Percentiles rank a stretch among this genome's conserved stretches.
These are phyloP conservation scores for Cuculus canorus DNA, from an alignment of 2,797 vertebrate genomes.

Conservation along the genomic window DNA sequence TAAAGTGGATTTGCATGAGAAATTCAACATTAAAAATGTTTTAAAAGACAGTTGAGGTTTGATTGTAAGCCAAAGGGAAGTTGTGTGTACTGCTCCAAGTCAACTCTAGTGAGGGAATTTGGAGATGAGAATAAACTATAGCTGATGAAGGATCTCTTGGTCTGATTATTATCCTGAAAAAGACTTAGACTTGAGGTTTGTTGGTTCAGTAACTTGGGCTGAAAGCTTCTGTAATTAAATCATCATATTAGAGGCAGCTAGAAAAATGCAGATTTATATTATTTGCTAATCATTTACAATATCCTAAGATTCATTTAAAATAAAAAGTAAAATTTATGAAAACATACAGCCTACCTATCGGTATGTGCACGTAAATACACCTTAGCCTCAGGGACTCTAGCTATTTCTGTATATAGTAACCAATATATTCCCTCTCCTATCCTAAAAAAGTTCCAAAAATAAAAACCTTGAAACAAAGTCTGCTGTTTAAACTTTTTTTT, in stretches of 20 bases:
- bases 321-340: not conserved
- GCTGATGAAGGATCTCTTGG: not conserved
- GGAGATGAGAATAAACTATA: slow-evolving; percentile 1
- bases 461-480: not conserved
- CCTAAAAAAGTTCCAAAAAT: not conserved
- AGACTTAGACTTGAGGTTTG: slow-evolving; percentile 7
- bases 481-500: not conserved
- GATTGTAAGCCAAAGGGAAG: slow-evolving; percentile 22
- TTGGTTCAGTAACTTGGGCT: slow-evolving; percentile 16
- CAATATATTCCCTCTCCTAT: not conserved
- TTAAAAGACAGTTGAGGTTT: not conserved
- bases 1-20: not conserved
- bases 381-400: not conserved
- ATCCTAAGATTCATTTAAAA: not conserved
- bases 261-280: not conserved
- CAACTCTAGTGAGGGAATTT: not conserved
- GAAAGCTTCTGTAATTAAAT: slow-evolving; percentile 28
- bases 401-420: not conserved
- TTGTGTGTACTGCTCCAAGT: not conserved
- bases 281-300: not conserved
- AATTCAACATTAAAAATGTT: not conserved
- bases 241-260: not conserved
- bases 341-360: not conserved
- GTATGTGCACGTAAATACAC: not conserved
- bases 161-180: not conserved